A percentile compares a stretch with the other conserved stretches of the same genome.
Conservation (phyloP, 2,797 vertebrate genomes). For the Chaetophractus vellerosus region DNA sequence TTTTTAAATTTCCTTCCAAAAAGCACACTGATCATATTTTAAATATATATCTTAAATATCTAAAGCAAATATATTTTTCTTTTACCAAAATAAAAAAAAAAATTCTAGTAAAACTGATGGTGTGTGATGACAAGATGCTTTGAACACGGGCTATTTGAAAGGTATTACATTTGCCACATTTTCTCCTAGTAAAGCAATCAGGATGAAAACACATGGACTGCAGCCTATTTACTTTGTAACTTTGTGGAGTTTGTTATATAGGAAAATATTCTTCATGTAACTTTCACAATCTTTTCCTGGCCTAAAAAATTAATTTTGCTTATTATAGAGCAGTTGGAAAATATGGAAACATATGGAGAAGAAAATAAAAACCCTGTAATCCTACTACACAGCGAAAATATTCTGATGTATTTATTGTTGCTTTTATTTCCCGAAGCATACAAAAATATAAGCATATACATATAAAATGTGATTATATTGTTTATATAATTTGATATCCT, state of each 20-base stretch:
- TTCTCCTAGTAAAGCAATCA: neutral
- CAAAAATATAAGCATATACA: conserved; percentile 52
- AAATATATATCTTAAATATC: conserved; percentile 29
- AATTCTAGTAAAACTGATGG: neutral
- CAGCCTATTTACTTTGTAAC: neutral
- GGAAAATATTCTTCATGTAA: neutral
- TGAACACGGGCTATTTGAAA: neutral
- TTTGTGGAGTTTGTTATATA: neutral
- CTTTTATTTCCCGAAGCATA: conserved; percentile 32
- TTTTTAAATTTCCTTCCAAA: conserved; percentile 55
- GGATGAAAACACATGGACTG: neutral
- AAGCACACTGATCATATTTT: neutral
- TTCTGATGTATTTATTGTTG: neutral
- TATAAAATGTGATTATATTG: conserved; percentile 33
- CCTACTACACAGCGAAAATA: neutral
- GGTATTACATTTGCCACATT: neutral
- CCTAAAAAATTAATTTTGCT: neutral
- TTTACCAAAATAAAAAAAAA: neutral
- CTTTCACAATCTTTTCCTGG: conserved; percentile 42
- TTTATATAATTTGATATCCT: neutral
- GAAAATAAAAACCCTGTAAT: neutral
- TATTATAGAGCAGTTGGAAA: neutral
- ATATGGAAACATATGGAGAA: neutral
- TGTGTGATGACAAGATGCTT: neutral
- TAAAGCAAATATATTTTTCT: conserved; percentile 17